Evolutionary conservation across 1,140 invertebrate species (phyloP), one percentile per base, ranked within the genome.

Genomic region (Eumeta japonica): DNA sequence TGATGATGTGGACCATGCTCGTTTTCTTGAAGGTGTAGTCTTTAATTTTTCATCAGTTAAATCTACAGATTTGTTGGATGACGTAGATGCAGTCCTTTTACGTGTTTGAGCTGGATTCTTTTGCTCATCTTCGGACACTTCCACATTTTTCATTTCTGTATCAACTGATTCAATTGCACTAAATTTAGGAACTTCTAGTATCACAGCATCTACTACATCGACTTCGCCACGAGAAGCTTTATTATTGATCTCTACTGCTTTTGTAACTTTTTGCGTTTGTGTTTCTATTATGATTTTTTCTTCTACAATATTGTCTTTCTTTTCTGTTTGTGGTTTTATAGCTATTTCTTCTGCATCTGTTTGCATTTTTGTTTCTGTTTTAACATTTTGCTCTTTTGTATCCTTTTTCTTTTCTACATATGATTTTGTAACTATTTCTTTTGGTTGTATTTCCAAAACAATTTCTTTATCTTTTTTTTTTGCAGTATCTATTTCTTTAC

Each of bases 1-100:
- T 3, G 53, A 57, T 3, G 54, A 45, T 11, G 53, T 55, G n/a
- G 63, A 64, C 28, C 45, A 50, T 1, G 41, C 39, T 10, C 53
- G 55, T 43, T 61, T 62, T 24, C 54, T 53, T 10, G 45, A 40
- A 34, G 29, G 30, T 4, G 33, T n/a, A n/a, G n/a, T n/a, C n/a
- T n/a, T n/a, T n/a, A n/a, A n/a, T n/a, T n/a, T n/a, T n/a, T n/a
- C n/a, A n/a, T n/a, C n/a, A n/a, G n/a, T n/a, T n/a, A n/a, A n/a
- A n/a, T n/a, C n/a, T n/a, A n/a, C n/a, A n/a, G n/a, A n/a, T n/a
- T n/a, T n/a, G n/a, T n/a, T n/a, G n/a, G n/a, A n/a, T n/a, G n/a
- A n/a, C n/a, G n/a, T n/a, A n/a, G n/a, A n/a, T n/a, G n/a, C n/a
- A n/a, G n/a, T n/a, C n/a, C n/a, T n/a, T n/a, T n/a, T n/a, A n/a